Percentiles rank a stretch among this genome's conserved stretches.
phyloP scores from a whole-genome alignment of 2,888 invertebrate genomes.

The Brenthis hecate region DNA sequence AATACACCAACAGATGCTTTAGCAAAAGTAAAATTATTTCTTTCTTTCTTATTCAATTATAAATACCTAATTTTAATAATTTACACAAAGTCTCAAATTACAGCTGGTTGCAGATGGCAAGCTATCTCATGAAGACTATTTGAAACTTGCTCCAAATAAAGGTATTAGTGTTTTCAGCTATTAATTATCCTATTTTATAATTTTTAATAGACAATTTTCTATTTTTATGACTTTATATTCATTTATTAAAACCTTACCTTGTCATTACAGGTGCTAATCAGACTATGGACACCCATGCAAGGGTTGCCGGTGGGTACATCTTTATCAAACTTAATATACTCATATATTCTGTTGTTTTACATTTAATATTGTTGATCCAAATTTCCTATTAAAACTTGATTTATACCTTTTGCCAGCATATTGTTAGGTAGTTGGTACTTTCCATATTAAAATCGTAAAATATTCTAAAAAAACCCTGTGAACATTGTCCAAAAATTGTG shows the following conservation, averaged over 20 bases:
- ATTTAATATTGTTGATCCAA: no score
- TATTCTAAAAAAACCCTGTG: constrained; percentile 33
- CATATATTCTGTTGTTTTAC: background rate
- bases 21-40: constrained; percentile 67
- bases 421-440: no score
- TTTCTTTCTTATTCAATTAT: constrained; percentile 24
- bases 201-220: no score
- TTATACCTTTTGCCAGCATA: background rate
- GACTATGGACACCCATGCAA: constrained; percentile 54
- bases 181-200: no score
- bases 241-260: constrained; percentile 31
- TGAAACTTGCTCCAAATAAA: constrained; percentile 74
- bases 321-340: background rate
- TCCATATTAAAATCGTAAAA: constrained; percentile 8
- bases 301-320: constrained; percentile 62
- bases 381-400: constrained; percentile 11
- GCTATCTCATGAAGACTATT: constrained; percentile 72
- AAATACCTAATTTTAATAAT: constrained; percentile 29
- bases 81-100: constrained; percentile 52
- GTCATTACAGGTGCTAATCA: constrained; percentile 61
- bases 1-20: constrained; percentile 66
- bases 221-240: no score
- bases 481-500: constrained; percentile 45
- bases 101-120: constrained; percentile 78
- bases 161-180: constrained; percentile 48